phyloP scores from a whole-genome alignment of 2,888 invertebrate species.

The Eucriotettix oculatus region DNA sequence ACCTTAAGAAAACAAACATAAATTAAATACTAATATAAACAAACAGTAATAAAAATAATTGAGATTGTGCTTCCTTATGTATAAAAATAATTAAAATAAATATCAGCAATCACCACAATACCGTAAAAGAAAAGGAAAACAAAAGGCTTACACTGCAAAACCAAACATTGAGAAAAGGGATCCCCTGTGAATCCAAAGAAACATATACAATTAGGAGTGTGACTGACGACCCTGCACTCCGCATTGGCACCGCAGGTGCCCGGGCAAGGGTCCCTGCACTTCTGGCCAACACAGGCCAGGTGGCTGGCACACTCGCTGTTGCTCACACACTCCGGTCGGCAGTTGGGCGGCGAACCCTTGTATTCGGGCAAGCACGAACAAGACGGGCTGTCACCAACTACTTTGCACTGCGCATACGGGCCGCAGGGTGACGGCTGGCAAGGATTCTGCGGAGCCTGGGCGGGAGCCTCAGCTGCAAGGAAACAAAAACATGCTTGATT shows the following conservation, averaged over 20 bases:
- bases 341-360: constrained; percentile 31
- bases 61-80: too few relatives aligned
- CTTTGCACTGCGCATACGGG: constrained; percentile 49
- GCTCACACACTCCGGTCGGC: constrained; percentile 44
- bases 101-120: not conserved
- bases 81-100: not conserved
- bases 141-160: constrained; percentile 1
- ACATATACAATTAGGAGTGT: constrained; percentile 24
- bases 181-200: constrained; percentile 22
- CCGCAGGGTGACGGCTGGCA: constrained; percentile 50
- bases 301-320: constrained; percentile 21
- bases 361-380: constrained; percentile 26
- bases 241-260: constrained; percentile 25
- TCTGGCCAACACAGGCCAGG: constrained; percentile 21
- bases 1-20: too few relatives aligned
- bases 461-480: constrained; percentile 14
- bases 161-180: constrained; percentile 20
- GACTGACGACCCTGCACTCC: constrained; percentile 22
- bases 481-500: constrained; percentile 37
- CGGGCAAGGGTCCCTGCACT: constrained; percentile 24
- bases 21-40: too few relatives aligned
- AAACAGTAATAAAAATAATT: too few relatives aligned
- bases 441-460: constrained; percentile 26
- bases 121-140: not conserved
- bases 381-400: constrained; percentile 15